Base-by-base conservation (phyloP, 2,113 vertebrate genomes). In the Antennarius striatus region DNA sequence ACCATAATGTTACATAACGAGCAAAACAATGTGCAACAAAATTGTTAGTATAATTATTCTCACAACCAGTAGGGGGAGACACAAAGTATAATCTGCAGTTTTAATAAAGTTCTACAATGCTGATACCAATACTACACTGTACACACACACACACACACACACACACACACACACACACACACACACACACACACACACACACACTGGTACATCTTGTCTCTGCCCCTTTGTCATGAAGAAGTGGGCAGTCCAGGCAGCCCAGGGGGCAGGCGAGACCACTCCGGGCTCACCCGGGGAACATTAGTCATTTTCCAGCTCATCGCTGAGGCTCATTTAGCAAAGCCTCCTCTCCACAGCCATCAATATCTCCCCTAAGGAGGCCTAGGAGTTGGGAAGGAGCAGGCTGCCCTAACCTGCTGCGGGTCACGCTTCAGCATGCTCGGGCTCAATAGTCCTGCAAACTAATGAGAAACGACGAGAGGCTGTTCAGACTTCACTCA, bases 321-420 rank as follows among this genome's bases (percentile, higher is more conserved):
- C 85, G 87, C 88, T 78, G 80, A 63, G 79, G 82, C 85, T 90
- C 91, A 88, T 90, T 91, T 89, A 90, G 84, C 86, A 79, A 87
- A 81, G 57, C 78, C 81, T 85, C 77, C 67, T 81, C 72, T 77
- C 29, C 22, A 84, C 80, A 71, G 71, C 85, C 89, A 92, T 88
- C 79, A 88, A 88, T 89, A 89, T 86, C 80, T 78, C 71, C 77
- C 65, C 81, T 87, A 87, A 90, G 81, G 61, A 81, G 77, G 71
- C 65, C 65, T 72, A 68, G 29, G 66, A 82, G 77, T 70, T 64
- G 75, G 80, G 77, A 83, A 82, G 73, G 79, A 62, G 71, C 71
- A 60, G 75, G 72, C 79, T 81, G 66, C 75, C 79, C 77, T 77
- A 75, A 87, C 85, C 85, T 76, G 72, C 73, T 68, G 68, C 69